phyloP scores from a whole-genome alignment of 2,888 invertebrate genomes.

The Chymomyza fuscimana region DNA sequence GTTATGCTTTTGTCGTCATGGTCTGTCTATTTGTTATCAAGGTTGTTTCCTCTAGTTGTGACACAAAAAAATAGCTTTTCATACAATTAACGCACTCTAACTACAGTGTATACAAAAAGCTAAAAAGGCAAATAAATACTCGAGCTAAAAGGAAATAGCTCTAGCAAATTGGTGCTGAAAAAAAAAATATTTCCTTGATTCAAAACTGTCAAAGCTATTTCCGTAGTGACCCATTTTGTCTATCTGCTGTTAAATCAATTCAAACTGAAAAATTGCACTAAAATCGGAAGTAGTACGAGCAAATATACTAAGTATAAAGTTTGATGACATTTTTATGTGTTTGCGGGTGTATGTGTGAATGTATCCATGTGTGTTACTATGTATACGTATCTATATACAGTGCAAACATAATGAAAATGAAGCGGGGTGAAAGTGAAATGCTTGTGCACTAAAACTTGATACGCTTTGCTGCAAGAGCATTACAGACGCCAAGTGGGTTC shows the following conservation, averaged over 20 bases:
- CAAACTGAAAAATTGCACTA: constrained; percentile 53
- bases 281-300: constrained; percentile 61
- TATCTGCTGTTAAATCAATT: constrained; percentile 58
- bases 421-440: constrained; percentile 14
- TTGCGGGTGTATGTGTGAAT: constrained; percentile 12
- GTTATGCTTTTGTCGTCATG: too few species aligned
- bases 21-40: too few species aligned
- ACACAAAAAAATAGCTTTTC: too few species aligned
- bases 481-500: neutral
- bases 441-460: neutral
- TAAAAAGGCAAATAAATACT: constrained; percentile 2
- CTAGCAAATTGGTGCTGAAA: constrained; percentile 44
- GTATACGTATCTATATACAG: neutral
- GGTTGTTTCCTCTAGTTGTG: too few species aligned
- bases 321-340: constrained; percentile 25
- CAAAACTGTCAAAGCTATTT: constrained; percentile 68
- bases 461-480: neutral
- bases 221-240: constrained; percentile 43
- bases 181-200: constrained; percentile 42
- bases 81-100: too few species aligned
- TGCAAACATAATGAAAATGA: constrained; percentile 33
- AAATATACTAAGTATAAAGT: constrained; percentile 17
- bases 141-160: constrained; percentile 44
- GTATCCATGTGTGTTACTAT: neutral
- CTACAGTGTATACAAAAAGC: neutral